Conservation (phyloP, 2,888 invertebrate genomes). For the Sepioteuthis lessoniana region DNA sequence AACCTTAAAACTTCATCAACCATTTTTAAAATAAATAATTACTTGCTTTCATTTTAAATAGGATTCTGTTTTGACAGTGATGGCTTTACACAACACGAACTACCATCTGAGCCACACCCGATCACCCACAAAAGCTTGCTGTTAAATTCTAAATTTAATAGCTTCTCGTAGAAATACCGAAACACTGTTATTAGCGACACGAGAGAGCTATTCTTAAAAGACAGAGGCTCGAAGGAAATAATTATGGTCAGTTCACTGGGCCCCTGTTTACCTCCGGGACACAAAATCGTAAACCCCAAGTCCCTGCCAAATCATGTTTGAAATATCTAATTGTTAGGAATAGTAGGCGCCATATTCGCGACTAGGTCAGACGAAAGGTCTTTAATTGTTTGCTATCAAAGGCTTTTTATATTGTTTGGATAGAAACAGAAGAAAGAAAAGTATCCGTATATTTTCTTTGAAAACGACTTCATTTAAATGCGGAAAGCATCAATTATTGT, state of each 20-base stretch:
- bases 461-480: neutral
- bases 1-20: too few species aligned
- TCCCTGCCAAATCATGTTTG: neutral
- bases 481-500: neutral
- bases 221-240: neutral
- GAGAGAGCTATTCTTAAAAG: neutral
- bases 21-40: too few species aligned
- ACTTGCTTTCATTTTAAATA: too few species aligned
- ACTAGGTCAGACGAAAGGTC: neutral
- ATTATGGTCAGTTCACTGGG: neutral
- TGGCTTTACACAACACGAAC: neutral
- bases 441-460: neutral
- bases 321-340: neutral
- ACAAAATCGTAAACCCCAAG: neutral
- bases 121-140: neutral
- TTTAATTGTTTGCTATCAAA: neutral
- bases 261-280: neutral
- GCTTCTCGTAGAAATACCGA: neutral
- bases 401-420: neutral
- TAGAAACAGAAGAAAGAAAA: neutral
- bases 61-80: too few species aligned
- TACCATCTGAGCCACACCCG: neutral
- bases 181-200: neutral
- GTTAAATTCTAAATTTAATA: neutral
- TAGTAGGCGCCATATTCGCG: neutral